Evolutionary conservation across 2,888 invertebrate species (phyloP).

Genomic region (Cephus spinipes): DNA sequence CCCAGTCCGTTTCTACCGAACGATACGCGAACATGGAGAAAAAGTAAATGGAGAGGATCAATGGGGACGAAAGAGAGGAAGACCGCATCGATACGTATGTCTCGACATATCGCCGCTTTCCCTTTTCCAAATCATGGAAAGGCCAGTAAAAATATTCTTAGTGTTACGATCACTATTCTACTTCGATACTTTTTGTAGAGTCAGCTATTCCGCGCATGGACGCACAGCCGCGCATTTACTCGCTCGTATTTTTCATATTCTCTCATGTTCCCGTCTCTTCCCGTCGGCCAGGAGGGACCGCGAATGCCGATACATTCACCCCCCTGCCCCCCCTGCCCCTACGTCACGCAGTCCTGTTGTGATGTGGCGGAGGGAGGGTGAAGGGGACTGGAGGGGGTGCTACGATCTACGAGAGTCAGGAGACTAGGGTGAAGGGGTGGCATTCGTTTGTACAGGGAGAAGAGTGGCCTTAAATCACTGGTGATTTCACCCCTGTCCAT

Average conservation of each 20-base stretch:
- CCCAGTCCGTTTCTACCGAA: no score
- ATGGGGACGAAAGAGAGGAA: no score
- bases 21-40: no score
- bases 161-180: conserved; percentile 10
- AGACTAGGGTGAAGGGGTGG: no score
- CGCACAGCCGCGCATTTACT: not conserved
- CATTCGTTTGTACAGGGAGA: not conserved
- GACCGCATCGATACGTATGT: no score
- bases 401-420: no score
- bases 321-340: no score
- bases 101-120: no score
- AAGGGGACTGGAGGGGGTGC: not conserved
- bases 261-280: not conserved
- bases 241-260: not conserved
- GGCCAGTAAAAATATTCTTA: conserved; percentile 16
- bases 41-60: no score
- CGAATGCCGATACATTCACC: not conserved
- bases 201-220: conserved; percentile 8
- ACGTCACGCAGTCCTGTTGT: not conserved
- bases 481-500: conserved; percentile 5
- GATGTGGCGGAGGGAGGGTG: not conserved
- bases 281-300: not conserved
- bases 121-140: no score
- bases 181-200: conserved; percentile 9
- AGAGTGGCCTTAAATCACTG: conserved; percentile 4